Evolutionary conservation across 2,797 vertebrate genomes (phyloP).

Genomic region (Tauraco hartlaubi): DNA sequence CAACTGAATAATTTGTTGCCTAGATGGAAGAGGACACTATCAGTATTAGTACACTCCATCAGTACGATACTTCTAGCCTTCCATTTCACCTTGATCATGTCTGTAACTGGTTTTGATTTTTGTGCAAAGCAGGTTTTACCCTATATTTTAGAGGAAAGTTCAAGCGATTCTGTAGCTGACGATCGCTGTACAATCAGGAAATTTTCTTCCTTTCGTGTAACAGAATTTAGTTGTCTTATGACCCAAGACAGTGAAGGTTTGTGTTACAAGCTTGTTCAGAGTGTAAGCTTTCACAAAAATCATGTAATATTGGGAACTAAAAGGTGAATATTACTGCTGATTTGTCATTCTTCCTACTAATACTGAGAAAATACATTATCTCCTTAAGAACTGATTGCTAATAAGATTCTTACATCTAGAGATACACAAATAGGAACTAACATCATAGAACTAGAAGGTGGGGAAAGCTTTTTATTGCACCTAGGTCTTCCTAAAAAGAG

Average conservation of each 20-base stretch:
- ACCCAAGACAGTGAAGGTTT: neutral
- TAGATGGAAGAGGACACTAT: neutral
- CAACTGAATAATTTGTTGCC: neutral
- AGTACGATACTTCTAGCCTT: neutral
- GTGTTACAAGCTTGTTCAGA: neutral
- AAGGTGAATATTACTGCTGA: neutral
- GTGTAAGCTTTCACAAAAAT: neutral
- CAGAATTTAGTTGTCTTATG: neutral
- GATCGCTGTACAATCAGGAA: neutral
- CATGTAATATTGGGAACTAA: neutral
- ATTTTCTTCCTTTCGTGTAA: neutral
- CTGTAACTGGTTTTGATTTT: neutral
- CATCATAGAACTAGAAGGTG: neutral
- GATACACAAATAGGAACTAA: neutral
- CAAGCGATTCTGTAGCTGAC: neutral
- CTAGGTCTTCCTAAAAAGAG: neutral
- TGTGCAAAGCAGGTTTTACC: neutral
- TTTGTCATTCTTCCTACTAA: neutral
- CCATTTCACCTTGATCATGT: neutral
- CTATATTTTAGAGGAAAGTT: neutral
- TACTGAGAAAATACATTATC: neutral
- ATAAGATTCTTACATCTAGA: neutral
- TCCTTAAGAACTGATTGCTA: neutral
- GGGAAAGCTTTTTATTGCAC: neutral
- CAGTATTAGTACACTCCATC: neutral